phyloP scores from a whole-genome alignment of 23 tunicate species.

The Halocynthia aurantium region DNA sequence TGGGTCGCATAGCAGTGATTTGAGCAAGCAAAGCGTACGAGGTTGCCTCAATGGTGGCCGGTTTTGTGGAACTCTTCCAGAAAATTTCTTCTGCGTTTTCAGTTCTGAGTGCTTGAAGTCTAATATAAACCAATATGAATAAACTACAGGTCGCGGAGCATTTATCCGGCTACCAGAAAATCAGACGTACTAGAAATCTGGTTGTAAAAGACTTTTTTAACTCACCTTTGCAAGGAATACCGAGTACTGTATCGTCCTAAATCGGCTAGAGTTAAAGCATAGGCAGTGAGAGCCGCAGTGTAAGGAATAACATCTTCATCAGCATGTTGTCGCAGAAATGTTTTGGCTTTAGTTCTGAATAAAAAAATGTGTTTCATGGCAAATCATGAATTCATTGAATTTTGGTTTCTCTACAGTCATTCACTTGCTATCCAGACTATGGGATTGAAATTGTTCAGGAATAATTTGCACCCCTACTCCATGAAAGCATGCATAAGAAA shows the following conservation, averaged over 20 bases:
- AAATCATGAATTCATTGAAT: too few relatives aligned
- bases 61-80: constrained; percentile 2
- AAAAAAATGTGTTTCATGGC: too few relatives aligned
- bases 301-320: background rate
- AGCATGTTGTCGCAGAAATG: background rate
- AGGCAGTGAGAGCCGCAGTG: constrained; percentile 12
- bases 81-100: constrained; percentile 9
- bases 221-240: background rate
- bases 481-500: too few relatives aligned
- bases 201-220: background rate
- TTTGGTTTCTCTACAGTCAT: too few relatives aligned
- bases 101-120: background rate
- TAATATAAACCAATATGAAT: background rate
- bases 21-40: constrained; percentile 20
- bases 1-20: background rate
- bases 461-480: too few relatives aligned
- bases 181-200: too few relatives aligned
- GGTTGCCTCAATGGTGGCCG: constrained; percentile 12
- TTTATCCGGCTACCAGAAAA: too few relatives aligned
- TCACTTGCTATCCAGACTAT: too few relatives aligned
- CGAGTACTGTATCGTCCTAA: background rate
- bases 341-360: background rate
- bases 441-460: too few relatives aligned
- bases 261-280: constrained; percentile 13
- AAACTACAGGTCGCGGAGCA: background rate